phyloP scores from a whole-genome alignment of 2,113 vertebrate genomes.

The Erpornis zantholeuca region DNA sequence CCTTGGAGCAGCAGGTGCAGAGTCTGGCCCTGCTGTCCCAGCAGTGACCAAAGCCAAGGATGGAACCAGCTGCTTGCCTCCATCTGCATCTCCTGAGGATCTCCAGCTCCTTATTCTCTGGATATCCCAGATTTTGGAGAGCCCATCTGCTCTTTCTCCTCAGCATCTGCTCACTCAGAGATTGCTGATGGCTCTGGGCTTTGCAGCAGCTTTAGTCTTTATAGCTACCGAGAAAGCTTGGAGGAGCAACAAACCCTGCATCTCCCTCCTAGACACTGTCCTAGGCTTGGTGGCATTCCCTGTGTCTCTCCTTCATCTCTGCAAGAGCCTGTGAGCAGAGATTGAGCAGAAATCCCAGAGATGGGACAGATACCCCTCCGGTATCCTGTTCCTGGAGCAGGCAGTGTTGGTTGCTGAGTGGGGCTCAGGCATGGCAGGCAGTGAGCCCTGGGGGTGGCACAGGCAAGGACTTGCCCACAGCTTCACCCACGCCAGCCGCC shows the following conservation, averaged over 20 bases:
- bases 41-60: not conserved
- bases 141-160: not conserved
- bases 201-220: not conserved
- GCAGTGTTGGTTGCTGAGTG: fast-evolving
- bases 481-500: not conserved
- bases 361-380: not conserved
- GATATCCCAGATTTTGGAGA: not conserved
- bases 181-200: not conserved
- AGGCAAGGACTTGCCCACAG: not conserved
- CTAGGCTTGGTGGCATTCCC: not conserved
- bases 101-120: not conserved
- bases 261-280: not conserved
- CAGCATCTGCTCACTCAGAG: not conserved
- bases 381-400: not conserved
- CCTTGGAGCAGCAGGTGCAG: not conserved
- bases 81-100: not conserved
- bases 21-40: not conserved
- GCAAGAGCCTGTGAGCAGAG: not conserved
- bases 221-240: not conserved
- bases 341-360: not conserved
- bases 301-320: not conserved
- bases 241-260: not conserved
- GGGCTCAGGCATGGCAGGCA: not conserved
- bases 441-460: not conserved
- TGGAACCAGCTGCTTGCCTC: not conserved